phyloP scores from a whole-genome alignment of 1,140 invertebrate species.

The Ips nitidus region DNA sequence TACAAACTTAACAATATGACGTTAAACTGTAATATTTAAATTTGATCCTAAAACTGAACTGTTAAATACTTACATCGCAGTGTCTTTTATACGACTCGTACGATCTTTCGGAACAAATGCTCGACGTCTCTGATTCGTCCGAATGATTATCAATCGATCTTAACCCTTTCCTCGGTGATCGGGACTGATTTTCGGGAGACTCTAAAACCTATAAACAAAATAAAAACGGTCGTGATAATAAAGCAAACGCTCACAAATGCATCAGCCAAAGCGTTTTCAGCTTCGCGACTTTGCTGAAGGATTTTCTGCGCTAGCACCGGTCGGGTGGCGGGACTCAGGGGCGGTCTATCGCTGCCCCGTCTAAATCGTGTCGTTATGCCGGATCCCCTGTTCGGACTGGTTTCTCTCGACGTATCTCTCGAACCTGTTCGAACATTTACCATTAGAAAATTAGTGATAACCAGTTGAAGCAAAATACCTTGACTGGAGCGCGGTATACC shows the following conservation, averaged over 20 bases:
- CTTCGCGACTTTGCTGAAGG: constrained; percentile 84
- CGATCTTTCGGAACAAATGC: constrained; percentile 86
- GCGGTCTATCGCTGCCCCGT: constrained; percentile 56
- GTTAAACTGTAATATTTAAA: too few relatives aligned
- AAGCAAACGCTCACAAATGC: constrained; percentile 61
- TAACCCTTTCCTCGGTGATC: constrained; percentile 44
- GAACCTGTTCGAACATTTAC: constrained; percentile 44
- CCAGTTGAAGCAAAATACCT: constrained; percentile 41
- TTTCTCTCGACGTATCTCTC: constrained; percentile 69
- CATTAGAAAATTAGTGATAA: too few relatives aligned
- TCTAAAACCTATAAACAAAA: too few relatives aligned
- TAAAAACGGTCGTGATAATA: not conserved
- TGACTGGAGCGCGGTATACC: constrained; percentile 74
- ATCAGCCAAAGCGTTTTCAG: constrained; percentile 79
- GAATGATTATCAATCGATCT: constrained; percentile 51
- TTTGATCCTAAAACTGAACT: constrained; percentile 43
- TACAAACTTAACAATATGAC: too few relatives aligned
- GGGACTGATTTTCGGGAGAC: constrained; percentile 35
- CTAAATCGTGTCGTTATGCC: constrained; percentile 46
- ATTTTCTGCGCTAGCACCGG: constrained; percentile 79
- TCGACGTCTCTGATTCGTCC: constrained; percentile 92
- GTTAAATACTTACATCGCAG: constrained; percentile 72
- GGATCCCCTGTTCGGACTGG: constrained; percentile 60
- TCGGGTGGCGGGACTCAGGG: constrained; percentile 56
- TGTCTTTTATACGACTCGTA: constrained; percentile 74